A percentile compares a stretch with the other conserved stretches of the same genome.
Conservation (phyloP, 64 coral and sea anemone species). For the Stichodactyla mertensii region DNA sequence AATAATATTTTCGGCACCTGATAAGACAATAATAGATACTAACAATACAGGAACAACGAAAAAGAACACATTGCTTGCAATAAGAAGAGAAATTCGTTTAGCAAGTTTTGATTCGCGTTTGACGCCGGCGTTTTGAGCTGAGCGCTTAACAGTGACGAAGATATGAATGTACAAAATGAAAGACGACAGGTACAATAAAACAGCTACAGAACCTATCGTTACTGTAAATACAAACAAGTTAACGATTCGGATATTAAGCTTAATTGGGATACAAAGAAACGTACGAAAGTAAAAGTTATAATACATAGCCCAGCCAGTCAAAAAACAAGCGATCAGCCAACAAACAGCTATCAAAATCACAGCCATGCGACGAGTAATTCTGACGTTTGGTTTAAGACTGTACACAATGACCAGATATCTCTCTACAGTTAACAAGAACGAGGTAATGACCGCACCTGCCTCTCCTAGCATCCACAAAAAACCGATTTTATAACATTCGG, state of each 20-base stretch:
- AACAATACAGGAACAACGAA: not conserved
- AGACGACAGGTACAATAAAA: slow-evolving; percentile 16
- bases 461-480: slow-evolving; percentile 35
- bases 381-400: slow-evolving; percentile 17
- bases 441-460: not conserved
- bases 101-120: slow-evolving; percentile 49
- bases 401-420: slow-evolving; percentile 3
- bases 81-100: slow-evolving; percentile 23
- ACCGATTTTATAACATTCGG: slow-evolving; percentile 10
- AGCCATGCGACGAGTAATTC: slow-evolving; percentile 39
- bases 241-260: not conserved
- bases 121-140: slow-evolving; percentile 22
- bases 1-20: not conserved
- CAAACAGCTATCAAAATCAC: slow-evolving; percentile 11
- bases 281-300: slow-evolving; percentile 15
- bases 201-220: not conserved
- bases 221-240: slow-evolving; percentile 17
- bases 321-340: slow-evolving; percentile 31
- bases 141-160: slow-evolving; percentile 14
- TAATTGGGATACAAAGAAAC: slow-evolving; percentile 37
- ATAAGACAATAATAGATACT: not conserved
- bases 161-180: slow-evolving; percentile 40
- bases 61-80: slow-evolving; percentile 40
- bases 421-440: slow-evolving; percentile 22
- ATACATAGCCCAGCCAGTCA: slow-evolving; percentile 36